Base-by-base conservation (phyloP, 1,140 invertebrate genomes). In the Lordiphosa clarofinis region DNA sequence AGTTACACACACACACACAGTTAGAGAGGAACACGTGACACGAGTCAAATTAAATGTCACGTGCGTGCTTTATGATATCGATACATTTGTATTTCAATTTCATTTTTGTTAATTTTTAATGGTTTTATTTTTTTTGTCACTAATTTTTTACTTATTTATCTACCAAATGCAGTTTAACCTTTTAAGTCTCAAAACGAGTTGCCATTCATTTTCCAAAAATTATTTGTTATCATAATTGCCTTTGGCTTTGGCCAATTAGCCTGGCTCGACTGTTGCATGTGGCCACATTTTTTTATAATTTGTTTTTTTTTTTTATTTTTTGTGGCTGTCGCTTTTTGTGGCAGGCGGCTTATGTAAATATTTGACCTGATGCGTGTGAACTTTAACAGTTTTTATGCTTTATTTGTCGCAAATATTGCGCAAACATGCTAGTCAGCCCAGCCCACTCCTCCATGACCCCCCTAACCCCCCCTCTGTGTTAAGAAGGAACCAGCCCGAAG, bases 381-480 rank as follows among this genome's bases (percentile, higher is more conserved):
- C 78, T 84, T 81, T 82, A 84, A 82, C 78, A 82, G 78, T 82
- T 81, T 86, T 86, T 86, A 86, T 86, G 82, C 75, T 86, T 86
- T 86, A 86, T 86, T 86, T 86, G 81, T 81, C 71, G 72, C 81
- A 86, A 86, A 86, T 86, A 86, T 86, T 86, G 75, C 68, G 75
- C 82, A 81, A 86, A 86, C 79, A 86, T 50, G 56, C 8, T 11
- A 24, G 28, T 31, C 28, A 8, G 28, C 28, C 28, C 7, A 31
- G 5, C 12, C 5, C 24, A 3, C n/a, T 43, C 4, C 12, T 33
- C 39, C 36, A 21, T 35, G 37, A 1, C 10, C 19, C n/a, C 6
- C 49, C n/a, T 6, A n/a, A n/a, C n/a, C n/a, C n/a, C n/a, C n/a
- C n/a, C n/a, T n/a, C n/a, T 19, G 19, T 2, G 6, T 44, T 33